Conservation (phyloP, 2,797 vertebrate genomes). For the Spinibarbus caldwelli region DNA sequence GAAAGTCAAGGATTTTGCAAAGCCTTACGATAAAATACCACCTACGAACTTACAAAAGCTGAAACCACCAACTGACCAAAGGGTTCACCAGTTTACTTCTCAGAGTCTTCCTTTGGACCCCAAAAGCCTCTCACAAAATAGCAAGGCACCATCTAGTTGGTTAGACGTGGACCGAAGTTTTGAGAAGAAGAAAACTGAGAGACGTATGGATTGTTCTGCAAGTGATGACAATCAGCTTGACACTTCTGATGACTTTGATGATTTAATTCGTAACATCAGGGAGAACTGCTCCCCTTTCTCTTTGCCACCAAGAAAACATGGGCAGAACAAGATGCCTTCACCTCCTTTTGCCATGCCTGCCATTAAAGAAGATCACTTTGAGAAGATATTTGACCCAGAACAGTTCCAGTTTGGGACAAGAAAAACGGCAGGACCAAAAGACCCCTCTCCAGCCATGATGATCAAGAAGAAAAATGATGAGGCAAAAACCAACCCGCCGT, state of each 20-base stretch:
- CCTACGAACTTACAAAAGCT: slow-evolving; percentile 51
- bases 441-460: slow-evolving; percentile 81
- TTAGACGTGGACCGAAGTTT: slow-evolving; percentile 75
- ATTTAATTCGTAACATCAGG: slow-evolving; percentile 91
- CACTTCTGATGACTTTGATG: slow-evolving; percentile 82
- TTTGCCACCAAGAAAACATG: slow-evolving; percentile 85
- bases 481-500: slow-evolving; percentile 71
- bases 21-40: slow-evolving; percentile 25
- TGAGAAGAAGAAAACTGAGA: slow-evolving; percentile 66
- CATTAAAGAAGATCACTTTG: slow-evolving; percentile 92
- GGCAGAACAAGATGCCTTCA: slow-evolving; percentile 77
- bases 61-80: slow-evolving; percentile 1
- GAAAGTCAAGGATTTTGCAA: slow-evolving; percentile 13
- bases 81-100: slow-evolving; percentile 58
- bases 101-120: slow-evolving; percentile 43
- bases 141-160: slow-evolving; percentile 75
- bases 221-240: slow-evolving; percentile 82
- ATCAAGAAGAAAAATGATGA: slow-evolving; percentile 85
- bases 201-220: slow-evolving; percentile 69
- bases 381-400: slow-evolving; percentile 88
- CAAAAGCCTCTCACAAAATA: slow-evolving; percentile 40
- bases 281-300: slow-evolving; percentile 84
- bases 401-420: slow-evolving; percentile 88
- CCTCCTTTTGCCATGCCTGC: slow-evolving; percentile 88
- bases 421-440: slow-evolving; percentile 75